phyloP scores from a whole-genome alignment of 1,140 invertebrate genomes.

The Hycleus cichorii region DNA sequence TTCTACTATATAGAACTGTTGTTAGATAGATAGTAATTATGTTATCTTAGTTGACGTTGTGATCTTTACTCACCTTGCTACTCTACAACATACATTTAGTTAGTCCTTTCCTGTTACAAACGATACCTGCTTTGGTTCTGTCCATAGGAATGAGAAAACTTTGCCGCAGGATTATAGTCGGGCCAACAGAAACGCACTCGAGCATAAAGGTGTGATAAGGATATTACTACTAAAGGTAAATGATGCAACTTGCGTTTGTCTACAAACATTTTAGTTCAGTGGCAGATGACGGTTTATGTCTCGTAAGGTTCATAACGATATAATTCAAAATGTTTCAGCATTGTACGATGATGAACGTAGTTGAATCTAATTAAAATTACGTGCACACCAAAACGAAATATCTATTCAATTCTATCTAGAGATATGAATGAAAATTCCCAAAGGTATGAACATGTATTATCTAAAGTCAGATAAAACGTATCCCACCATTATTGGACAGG shows the following conservation, averaged over 20 bases:
- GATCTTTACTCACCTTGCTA: slow-evolving; percentile 24
- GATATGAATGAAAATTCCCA: too few species aligned
- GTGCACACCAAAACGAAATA: too few species aligned
- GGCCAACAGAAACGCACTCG: slow-evolving; percentile 18
- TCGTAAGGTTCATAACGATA: too few species aligned
- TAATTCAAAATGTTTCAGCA: too few species aligned
- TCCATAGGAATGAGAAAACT: slow-evolving; percentile 20
- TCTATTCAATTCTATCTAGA: too few species aligned
- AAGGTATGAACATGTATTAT: too few species aligned
- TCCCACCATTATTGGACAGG: too few species aligned
- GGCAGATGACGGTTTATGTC: too few species aligned
- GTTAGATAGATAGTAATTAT: slow-evolving; percentile 16
- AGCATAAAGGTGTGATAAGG: slow-evolving; percentile 25
- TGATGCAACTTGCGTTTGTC: slow-evolving; percentile 16
- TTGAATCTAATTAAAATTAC: too few species aligned
- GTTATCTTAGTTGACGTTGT: slow-evolving; percentile 20
- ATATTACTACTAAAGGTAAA: slow-evolving; percentile 23
- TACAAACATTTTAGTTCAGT: slow-evolving; percentile 2
- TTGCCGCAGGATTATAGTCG: slow-evolving; percentile 19
- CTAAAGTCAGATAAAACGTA: too few species aligned
- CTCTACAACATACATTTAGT: slow-evolving; percentile 14
- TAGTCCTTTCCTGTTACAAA: slow-evolving; percentile 15
- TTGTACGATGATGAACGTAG: too few species aligned
- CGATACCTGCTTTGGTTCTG: slow-evolving; percentile 15
- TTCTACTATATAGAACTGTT: too few species aligned